Evolutionary conservation across 2,888 invertebrate genomes (phyloP).

Genomic region (Orthosia gracilis): DNA sequence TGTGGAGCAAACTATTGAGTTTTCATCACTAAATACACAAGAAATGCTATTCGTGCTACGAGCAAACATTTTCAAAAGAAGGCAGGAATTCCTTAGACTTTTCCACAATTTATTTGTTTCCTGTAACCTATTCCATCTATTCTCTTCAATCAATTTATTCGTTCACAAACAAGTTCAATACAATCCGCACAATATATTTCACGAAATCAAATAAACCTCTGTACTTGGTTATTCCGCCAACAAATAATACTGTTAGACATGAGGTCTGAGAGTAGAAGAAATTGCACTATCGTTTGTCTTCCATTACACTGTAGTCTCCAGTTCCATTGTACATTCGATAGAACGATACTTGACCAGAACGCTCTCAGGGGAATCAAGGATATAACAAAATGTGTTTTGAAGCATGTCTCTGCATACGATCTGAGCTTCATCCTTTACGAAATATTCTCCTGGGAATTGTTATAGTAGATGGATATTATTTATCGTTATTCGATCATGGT

Average conservation of each 20-base stretch:
- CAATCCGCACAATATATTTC: neutral
- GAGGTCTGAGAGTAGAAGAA: conserved; percentile 20
- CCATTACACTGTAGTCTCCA: conserved; percentile 40
- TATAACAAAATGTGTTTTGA: conserved; percentile 61
- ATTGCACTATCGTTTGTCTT: conserved; percentile 53
- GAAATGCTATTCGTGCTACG: neutral
- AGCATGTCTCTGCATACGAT: conserved; percentile 45
- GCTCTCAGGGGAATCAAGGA: conserved; percentile 50
- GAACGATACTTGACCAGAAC: conserved; percentile 61
- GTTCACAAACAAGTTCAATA: conserved; percentile 8
- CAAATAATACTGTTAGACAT: conserved; percentile 22
- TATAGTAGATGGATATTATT: conserved; percentile 32
- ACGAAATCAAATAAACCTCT: conserved; percentile 10
- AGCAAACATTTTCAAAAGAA: neutral
- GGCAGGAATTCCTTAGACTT: neutral
- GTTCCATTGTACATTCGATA: conserved; percentile 57
- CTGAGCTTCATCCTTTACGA: conserved; percentile 34
- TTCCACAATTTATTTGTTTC: neutral
- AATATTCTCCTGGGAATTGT: conserved; percentile 44
- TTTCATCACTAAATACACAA: neutral
- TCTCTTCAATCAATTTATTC: neutral
- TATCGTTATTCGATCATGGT: conserved; percentile 46
- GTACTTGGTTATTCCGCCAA: conserved; percentile 23
- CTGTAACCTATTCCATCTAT: neutral
- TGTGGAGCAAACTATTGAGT: too few species aligned